Percentiles rank a stretch among this genome's conserved stretches.
These are phyloP conservation scores for Escarpia spicata DNA, from an alignment of 2,888 invertebrate genomes.

Conservation along the genomic window DNA sequence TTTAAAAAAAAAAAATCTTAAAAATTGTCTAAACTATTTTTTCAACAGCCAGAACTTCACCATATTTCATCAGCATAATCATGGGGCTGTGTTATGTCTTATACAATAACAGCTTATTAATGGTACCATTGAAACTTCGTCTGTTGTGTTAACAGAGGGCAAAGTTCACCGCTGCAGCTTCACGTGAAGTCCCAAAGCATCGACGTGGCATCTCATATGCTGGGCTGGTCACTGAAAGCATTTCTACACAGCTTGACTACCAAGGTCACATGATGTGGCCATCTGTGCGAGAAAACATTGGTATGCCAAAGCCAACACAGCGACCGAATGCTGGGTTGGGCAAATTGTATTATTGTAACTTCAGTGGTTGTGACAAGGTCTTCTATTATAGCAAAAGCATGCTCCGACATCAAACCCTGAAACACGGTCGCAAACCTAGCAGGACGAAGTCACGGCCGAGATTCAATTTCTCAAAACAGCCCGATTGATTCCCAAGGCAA, in stretches of 20 bases:
- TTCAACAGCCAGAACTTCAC: too few relatives aligned
- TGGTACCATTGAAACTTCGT: neutral
- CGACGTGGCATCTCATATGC: neutral
- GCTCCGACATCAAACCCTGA: conserved; percentile 36
- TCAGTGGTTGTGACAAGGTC: conserved; percentile 31
- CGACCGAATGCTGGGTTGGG: neutral
- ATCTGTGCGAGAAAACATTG: neutral
- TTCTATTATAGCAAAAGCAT: conserved; percentile 37
- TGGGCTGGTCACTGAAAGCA: neutral
- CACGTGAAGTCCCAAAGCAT: neutral
- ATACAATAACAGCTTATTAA: neutral
- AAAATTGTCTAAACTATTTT: too few relatives aligned
- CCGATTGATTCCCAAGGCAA: neutral
- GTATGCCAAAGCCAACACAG: neutral
- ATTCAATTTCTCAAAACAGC: neutral
- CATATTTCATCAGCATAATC: too few relatives aligned
- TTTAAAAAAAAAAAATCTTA: too few relatives aligned
- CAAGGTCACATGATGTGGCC: neutral
- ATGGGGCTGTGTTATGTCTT: neutral
- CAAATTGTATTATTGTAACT: conserved; percentile 31
- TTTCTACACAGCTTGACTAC: neutral
- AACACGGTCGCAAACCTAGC: conserved; percentile 30
- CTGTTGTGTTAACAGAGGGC: neutral
- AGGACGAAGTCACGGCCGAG: neutral
- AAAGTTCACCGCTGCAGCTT: neutral